Evolutionary conservation across 1,140 invertebrate genomes (phyloP), one percentile per base, ranked within the genome.

Genomic region (Samia ricini): DNA sequence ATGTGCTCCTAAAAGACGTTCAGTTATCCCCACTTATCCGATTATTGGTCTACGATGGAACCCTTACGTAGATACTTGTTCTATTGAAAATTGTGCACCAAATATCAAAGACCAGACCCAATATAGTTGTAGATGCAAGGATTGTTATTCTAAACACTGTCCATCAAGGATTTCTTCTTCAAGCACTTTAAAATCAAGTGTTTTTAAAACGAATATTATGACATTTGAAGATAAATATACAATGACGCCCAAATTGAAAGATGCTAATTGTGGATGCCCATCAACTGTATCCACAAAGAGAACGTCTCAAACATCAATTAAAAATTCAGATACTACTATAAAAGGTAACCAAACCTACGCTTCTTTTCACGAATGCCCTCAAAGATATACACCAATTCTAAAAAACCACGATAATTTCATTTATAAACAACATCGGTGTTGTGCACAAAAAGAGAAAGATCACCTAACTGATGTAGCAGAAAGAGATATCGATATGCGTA

Each of bases 161-260:
- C 64, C 60, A 15, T 56, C 49, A 18, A 70, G 36, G 56, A 20
- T 36, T 4, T 52, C 18, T 19, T 23, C 56, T 22, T 49, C 19
- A 4, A 33, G 26, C 8, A 52, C 33, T 22, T 54, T 51, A 21
- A 63, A 12, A 21, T 42, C 60, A 20, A 36, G 0, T 0, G 76
- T 77, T 15, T 42, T 42, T n/a, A 77, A 69, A 52, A 65, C 75
- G 29, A 84, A 83, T 60, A 83, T 84, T 23, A 72, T 70, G 56
- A 79, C 65, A 7, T 87, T 81, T 61, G 58, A 50, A 33, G 78
- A 85, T 55, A 76, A 66, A n/a, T 61, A 51, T 22, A 87, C 84
- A 0, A 85, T 84, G 83, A 88, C 85, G 18, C 64, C 66, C 0
- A 74, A 61, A 18, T 22, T 80, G 26, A 72, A 61, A 2, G 75